A percentile compares a stretch with the other conserved stretches of the same genome.
These are phyloP conservation scores for Anolis sagrei DNA, from an alignment of 2,113 vertebrate species.

Conservation along the genomic window DNA sequence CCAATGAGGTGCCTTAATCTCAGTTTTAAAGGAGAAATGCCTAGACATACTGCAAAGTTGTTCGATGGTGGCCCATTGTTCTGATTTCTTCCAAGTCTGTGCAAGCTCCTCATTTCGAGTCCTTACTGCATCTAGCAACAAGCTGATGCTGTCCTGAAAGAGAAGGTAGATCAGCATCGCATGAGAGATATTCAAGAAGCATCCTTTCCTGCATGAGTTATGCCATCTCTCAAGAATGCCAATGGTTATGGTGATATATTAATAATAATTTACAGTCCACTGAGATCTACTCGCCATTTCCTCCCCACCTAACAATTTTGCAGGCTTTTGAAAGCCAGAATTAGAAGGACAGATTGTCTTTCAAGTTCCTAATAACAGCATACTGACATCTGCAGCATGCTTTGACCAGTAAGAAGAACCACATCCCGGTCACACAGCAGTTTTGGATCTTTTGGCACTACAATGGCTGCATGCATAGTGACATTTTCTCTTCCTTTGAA, in stretches of 20 bases:
- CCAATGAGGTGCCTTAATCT: neutral
- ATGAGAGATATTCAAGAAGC: neutral
- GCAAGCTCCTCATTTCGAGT: slow-evolving; percentile 94
- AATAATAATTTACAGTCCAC: neutral
- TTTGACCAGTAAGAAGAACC: no score
- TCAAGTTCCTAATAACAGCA: neutral
- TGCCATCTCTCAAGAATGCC: neutral
- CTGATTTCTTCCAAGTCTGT: slow-evolving; percentile 96
- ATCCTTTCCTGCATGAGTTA: neutral
- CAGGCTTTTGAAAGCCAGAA: neutral
- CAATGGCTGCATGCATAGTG: neutral
- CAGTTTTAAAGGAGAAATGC: neutral
- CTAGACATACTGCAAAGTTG: slow-evolving; percentile 93
- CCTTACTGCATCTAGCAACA: slow-evolving; percentile 93
- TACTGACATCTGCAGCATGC: neutral
- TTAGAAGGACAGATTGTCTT: neutral
- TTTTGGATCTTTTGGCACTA: neutral
- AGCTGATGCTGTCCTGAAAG: slow-evolving; percentile 93
- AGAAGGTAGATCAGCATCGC: neutral
- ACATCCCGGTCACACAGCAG: neutral
- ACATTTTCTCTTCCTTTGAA: neutral
- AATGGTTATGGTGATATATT: no score
- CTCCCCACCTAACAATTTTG: no score
- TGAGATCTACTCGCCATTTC: neutral
- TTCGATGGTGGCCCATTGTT: slow-evolving; percentile 99